A percentile compares a stretch with the other conserved stretches of the same genome.
Conservation (phyloP, 1,140 invertebrate genomes). For the Condylostylus longicornis region DNA sequence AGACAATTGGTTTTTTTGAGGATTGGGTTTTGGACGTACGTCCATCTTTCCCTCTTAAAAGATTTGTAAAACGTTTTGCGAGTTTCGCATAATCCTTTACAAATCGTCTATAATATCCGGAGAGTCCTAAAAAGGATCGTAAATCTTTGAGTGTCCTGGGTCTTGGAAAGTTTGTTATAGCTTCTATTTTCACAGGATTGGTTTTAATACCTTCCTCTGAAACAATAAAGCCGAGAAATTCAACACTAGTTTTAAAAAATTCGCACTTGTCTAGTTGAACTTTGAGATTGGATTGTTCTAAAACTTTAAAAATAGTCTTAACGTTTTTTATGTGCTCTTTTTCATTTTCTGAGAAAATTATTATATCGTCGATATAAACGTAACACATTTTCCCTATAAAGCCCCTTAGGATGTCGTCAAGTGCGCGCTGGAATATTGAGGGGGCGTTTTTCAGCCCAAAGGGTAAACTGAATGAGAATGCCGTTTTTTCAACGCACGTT, state of each 20-base stretch:
- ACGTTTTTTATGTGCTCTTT: constrained; percentile 13
- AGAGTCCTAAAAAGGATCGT: constrained; percentile 30
- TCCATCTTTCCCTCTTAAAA: constrained; percentile 3
- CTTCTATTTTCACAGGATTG: constrained; percentile 28
- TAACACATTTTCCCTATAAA: no score
- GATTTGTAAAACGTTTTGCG: constrained; percentile 14
- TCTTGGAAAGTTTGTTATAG: constrained; percentile 23
- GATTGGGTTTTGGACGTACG: neutral
- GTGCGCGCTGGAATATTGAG: neutral
- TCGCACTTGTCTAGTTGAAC: constrained; percentile 34
- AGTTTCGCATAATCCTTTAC: constrained; percentile 18
- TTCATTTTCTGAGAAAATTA: constrained; percentile 13
- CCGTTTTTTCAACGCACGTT: constrained; percentile 30
- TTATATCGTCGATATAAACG: constrained; percentile 19
- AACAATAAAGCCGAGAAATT: constrained; percentile 33
- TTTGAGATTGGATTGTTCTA: constrained; percentile 29
- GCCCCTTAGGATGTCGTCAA: neutral
- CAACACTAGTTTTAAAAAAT: constrained; percentile 32
- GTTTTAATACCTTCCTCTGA: constrained; percentile 27
- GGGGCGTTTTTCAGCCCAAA: no score
- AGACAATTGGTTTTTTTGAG: constrained; percentile 1
- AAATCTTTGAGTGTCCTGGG: constrained; percentile 28
- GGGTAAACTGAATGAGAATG: constrained; percentile 16
- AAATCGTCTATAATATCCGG: constrained; percentile 23
- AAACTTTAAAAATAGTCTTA: constrained; percentile 1